Evolutionary conservation across 1,140 invertebrate genomes (phyloP).

Genomic region (Grapholita molesta): DNA sequence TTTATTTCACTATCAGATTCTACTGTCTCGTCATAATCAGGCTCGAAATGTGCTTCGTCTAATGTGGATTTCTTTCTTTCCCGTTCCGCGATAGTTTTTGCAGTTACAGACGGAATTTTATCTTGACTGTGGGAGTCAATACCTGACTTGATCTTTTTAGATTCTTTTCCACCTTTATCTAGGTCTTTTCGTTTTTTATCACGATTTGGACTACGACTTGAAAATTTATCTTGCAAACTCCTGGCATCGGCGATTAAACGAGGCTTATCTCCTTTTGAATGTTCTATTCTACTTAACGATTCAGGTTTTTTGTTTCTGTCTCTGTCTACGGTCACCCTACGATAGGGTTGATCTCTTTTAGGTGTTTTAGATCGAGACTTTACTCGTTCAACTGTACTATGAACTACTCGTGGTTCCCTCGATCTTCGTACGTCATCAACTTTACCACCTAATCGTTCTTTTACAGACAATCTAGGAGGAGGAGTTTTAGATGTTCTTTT

Average conservation of each 20-base stretch:
- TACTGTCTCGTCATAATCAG: slow-evolving; percentile 83
- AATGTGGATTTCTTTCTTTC: slow-evolving; percentile 83
- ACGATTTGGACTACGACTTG: slow-evolving; percentile 37
- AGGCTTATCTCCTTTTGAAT: slow-evolving; percentile 49
- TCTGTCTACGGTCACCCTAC: slow-evolving; percentile 80
- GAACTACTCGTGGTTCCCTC: slow-evolving; percentile 67
- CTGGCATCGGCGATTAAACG: slow-evolving; percentile 29
- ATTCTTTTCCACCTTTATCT: slow-evolving; percentile 67
- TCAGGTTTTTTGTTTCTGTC: slow-evolving; percentile 68
- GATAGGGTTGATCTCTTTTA: slow-evolving; percentile 72
- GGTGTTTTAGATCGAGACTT: slow-evolving; percentile 70
- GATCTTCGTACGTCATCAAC: slow-evolving; percentile 80
- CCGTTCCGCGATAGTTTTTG: slow-evolving; percentile 60
- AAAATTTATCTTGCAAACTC: slow-evolving; percentile 43
- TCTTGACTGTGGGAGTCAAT: slow-evolving; percentile 30
- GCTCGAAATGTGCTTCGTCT: slow-evolving; percentile 86
- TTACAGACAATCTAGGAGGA: slow-evolving; percentile 82
- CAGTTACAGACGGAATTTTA: slow-evolving; percentile 37
- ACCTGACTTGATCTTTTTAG: slow-evolving; percentile 71
- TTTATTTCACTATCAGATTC: slow-evolving; percentile 72
- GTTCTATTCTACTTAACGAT: slow-evolving; percentile 35
- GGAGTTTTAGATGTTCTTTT: slow-evolving; percentile 73
- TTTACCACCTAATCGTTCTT: slow-evolving; percentile 85
- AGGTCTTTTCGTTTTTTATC: slow-evolving; percentile 57
- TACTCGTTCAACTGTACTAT: slow-evolving; percentile 74